Evolutionary conservation across 2,113 vertebrate species (phyloP), one percentile per base, ranked within the genome.

Genomic region (Megaptera novaeangliae): DNA sequence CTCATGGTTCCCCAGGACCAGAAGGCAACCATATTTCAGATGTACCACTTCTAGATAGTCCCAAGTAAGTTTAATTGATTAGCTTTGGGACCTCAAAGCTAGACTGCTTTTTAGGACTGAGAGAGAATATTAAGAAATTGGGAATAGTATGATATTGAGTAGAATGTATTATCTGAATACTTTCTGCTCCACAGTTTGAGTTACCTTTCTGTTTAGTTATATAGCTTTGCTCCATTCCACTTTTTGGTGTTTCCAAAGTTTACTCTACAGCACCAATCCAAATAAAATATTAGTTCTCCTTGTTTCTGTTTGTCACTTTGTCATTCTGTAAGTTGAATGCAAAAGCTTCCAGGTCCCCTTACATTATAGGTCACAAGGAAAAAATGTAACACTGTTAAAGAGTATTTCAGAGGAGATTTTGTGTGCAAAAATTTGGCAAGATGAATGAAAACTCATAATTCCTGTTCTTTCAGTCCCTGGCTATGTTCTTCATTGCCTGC

Each of bases 401-500:
- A 17, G 8, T 89, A 71, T 97, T 94, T 88, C 18, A 41, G 74
- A 91, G 69, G 75, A 91, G 31, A 68, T 77, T 77, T 39, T 84
- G 15, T 29, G 2, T 90, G 82, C 11, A 52, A 68, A 63, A 61
- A 29, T 94, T 75, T 41, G 5, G 25, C 57, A 84, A 44, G 85
- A 34, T 85, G 57, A 96, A 34, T 83, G 52, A 93, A 64, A 94
- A 9, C 10, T 85, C 31, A 4, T 15, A 34, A 8, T 85, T 81
- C 1, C 61, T 96, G 31, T 66, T 87, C 83, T 98, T 98, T 59
- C 98, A 99, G 99, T 95, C 99, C 99, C 61, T 99, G 99, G 99
- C 98, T 99, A 66, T 98, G 99, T 87, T 98, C 99, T 74, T 99
- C 99, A 63, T 97, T 98, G 90, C 72, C 98, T 74, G 99, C 98